Percentiles rank a stretch among this genome's conserved stretches.
These are phyloP conservation scores for Percina caprodes DNA, from an alignment of 2,113 vertebrate species.

Conservation along the genomic window DNA sequence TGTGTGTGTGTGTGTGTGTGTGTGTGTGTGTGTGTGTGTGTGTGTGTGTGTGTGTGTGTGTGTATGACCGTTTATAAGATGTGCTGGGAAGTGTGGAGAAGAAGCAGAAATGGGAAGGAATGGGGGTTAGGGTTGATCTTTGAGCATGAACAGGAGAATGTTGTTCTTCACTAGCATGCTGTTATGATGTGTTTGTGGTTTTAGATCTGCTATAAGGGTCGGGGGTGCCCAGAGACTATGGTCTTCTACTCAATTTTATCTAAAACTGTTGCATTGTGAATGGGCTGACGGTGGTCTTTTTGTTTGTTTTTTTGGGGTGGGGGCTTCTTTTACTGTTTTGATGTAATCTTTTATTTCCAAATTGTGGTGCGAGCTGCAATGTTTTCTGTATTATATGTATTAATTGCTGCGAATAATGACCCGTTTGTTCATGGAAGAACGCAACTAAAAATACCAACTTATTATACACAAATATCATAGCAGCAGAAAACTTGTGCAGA, in stretches of 20 bases:
- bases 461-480: slow-evolving; percentile 3
- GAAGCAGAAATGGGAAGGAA: slow-evolving; percentile 23
- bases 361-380: slow-evolving; percentile 57
- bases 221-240: slow-evolving; percentile 19
- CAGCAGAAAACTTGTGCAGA: neutral
- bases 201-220: slow-evolving; percentile 57
- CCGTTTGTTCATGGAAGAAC: slow-evolving; percentile 6
- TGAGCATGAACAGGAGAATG: slow-evolving; percentile 60
- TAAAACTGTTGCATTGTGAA: slow-evolving; percentile 52
- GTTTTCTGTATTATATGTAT: slow-evolving; percentile 45
- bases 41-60: no score
- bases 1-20: no score
- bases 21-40: no score
- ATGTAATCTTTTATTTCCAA: slow-evolving; percentile 55
- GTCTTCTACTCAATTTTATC: slow-evolving; percentile 47
- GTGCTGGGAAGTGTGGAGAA: slow-evolving; percentile 3
- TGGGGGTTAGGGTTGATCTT: slow-evolving; percentile 17
- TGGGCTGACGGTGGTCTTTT: slow-evolving; percentile 41
- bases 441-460: neutral
- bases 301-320: neutral
- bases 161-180: slow-evolving; percentile 69
- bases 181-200: slow-evolving; percentile 66
- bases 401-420: slow-evolving; percentile 40
- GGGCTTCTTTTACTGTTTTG: slow-evolving; percentile 40
- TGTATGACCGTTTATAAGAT: slow-evolving; percentile 16